A percentile compares a stretch with the other conserved stretches of the same genome.
Conservation (phyloP, 1,140 invertebrate species). For the Paraescarpia echinospica region DNA sequence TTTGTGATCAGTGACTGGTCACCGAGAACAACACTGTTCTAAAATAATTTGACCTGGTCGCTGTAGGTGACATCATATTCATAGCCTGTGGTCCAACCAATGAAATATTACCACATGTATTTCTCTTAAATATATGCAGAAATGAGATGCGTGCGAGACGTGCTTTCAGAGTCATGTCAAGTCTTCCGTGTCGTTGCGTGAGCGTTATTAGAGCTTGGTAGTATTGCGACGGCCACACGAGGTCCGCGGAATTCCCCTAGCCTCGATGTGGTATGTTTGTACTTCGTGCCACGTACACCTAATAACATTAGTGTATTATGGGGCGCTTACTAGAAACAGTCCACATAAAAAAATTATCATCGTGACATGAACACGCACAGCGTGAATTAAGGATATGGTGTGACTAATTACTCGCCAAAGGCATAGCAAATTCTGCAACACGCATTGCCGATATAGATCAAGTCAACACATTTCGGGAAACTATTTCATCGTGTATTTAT, state of each 20-base stretch:
- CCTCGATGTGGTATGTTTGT: not conserved
- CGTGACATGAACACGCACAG: not conserved
- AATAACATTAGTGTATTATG: not conserved
- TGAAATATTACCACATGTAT: not conserved
- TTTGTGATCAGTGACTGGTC: not conserved
- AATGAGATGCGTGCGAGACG: not conserved
- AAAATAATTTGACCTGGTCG: not conserved
- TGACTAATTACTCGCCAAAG: not conserved
- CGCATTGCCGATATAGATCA: not conserved
- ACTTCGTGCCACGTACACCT: not conserved
- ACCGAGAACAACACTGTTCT: not conserved
- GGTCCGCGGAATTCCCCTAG: not conserved
- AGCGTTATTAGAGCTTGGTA: not conserved
- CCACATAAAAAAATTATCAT: not conserved
- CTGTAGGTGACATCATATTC: not conserved
- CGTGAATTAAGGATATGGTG: not conserved
- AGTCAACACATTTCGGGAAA: not conserved
- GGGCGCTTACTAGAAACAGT: slow-evolving; percentile 4
- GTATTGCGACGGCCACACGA: not conserved
- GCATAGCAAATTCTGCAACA: not conserved
- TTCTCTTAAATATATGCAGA: not conserved
- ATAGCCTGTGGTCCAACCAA: not conserved
- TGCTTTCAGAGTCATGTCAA: not conserved
- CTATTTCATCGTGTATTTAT: not conserved
- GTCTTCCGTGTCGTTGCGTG: not conserved